These are phyloP conservation scores for Salvelinus sp. DNA, from an alignment of 2,113 vertebrate genomes.

Conservation along the genomic window DNA sequence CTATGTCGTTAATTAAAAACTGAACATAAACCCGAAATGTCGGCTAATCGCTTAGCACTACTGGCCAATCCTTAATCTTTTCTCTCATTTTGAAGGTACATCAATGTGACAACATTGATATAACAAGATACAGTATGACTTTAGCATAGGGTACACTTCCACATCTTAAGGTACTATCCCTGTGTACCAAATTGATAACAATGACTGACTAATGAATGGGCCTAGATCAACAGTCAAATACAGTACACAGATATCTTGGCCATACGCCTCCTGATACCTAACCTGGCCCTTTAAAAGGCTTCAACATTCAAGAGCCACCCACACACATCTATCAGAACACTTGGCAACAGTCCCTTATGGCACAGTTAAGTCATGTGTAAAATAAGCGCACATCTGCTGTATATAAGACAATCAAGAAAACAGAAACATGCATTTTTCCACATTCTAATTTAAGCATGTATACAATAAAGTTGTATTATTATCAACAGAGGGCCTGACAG, in stretches of 20 bases:
- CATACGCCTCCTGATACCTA: not conserved
- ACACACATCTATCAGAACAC: slow-evolving; percentile 14
- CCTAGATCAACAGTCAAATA: not conserved
- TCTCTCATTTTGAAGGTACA: no score
- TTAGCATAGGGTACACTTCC: no score
- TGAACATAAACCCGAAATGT: no score
- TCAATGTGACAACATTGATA: no score
- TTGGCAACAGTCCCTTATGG: slow-evolving; percentile 46
- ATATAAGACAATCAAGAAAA: slow-evolving; percentile 49
- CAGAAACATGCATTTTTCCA: slow-evolving; percentile 30
- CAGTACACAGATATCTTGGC: not conserved
- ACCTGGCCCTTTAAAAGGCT: not conserved
- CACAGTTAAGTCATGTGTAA: slow-evolving; percentile 40
- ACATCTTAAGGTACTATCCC: no score
- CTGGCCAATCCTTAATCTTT: no score
- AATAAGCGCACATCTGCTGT: slow-evolving; percentile 29
- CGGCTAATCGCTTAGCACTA: no score
- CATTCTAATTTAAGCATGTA: slow-evolving; percentile 45
- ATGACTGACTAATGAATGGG: not conserved
- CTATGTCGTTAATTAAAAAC: no score
- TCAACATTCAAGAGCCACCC: not conserved
- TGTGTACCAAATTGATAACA: no score
- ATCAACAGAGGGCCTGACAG: slow-evolving; percentile 51
- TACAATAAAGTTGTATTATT: slow-evolving; percentile 40
- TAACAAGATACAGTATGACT: no score